These are phyloP conservation scores for Phaenicophaeus curvirostris DNA, from an alignment of 2,797 vertebrate species.

Conservation along the genomic window DNA sequence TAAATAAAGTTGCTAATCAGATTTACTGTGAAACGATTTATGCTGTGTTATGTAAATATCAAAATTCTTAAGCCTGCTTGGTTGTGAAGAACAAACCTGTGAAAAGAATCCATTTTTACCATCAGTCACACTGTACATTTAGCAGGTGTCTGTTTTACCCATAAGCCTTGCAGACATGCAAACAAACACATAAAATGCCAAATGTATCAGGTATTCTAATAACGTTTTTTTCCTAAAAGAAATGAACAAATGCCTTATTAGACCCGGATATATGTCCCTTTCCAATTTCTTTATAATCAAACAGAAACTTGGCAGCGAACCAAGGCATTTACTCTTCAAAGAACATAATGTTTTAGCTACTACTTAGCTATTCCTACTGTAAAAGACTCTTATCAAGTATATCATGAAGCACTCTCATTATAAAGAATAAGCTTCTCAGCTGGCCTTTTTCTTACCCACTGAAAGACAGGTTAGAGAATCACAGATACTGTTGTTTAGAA, in stretches of 20 bases:
- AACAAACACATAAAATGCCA: constrained; percentile 52
- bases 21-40: constrained; percentile 70
- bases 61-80: constrained; percentile 48
- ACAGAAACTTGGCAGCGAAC: constrained; percentile 38
- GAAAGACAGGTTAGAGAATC: neutral
- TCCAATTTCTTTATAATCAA: constrained; percentile 50
- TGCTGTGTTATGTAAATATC: constrained; percentile 51
- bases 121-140: constrained; percentile 41
- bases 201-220: constrained; percentile 12
- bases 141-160: constrained; percentile 67
- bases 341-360: constrained; percentile 27
- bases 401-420: neutral
- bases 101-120: constrained; percentile 59
- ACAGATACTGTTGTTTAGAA: neutral
- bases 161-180: constrained; percentile 36
- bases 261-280: neutral
- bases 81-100: constrained; percentile 60
- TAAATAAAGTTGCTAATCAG: constrained; percentile 68
- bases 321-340: constrained; percentile 22
- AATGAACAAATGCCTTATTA: constrained; percentile 12
- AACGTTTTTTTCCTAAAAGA: neutral
- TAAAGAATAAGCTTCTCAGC: neutral
- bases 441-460: neutral
- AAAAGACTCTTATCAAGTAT: neutral
- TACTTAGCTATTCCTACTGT: constrained; percentile 3